These are phyloP conservation scores for Listronotus oregonensis DNA, from an alignment of 1,140 invertebrate genomes.

Conservation along the genomic window DNA sequence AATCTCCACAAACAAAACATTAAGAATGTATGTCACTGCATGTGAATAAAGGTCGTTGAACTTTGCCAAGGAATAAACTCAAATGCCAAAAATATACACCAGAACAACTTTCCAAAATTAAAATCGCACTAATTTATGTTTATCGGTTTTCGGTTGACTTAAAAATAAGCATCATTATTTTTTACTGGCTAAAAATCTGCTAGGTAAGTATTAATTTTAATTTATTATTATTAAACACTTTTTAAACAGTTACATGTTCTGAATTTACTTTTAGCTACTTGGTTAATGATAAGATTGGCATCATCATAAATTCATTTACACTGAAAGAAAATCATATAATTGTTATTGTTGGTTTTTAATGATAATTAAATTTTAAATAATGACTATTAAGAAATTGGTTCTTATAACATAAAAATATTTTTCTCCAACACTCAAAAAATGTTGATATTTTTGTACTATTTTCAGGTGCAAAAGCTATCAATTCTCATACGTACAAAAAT, in stretches of 20 bases:
- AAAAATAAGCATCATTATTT: constrained; percentile 7
- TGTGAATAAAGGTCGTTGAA: constrained; percentile 32
- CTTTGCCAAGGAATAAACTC: constrained; percentile 26
- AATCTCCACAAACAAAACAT: constrained; percentile 31
- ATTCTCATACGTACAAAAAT: too few species aligned
- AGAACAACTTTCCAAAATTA: constrained; percentile 39
- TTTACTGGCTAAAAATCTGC: constrained; percentile 8
- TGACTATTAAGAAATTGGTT: too few species aligned
- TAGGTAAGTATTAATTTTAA: constrained; percentile 5
- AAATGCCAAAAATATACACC: constrained; percentile 37
- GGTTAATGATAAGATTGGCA: too few species aligned
- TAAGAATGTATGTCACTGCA: constrained; percentile 34
- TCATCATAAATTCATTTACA: too few species aligned
- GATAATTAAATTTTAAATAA: too few species aligned
- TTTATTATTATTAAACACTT: constrained; percentile 13
- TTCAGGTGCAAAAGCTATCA: too few species aligned
- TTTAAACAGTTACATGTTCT: not conserved
- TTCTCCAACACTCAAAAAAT: too few species aligned
- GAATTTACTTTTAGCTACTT: too few species aligned
- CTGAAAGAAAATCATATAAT: too few species aligned
- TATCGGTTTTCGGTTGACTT: constrained; percentile 15
- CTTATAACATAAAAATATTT: too few species aligned
- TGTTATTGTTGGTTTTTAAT: too few species aligned
- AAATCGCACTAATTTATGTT: constrained; percentile 34
- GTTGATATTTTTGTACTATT: too few species aligned